These are phyloP conservation scores for Xestia sexstrigata DNA, from an alignment of 2,888 invertebrate species.

Conservation along the genomic window DNA sequence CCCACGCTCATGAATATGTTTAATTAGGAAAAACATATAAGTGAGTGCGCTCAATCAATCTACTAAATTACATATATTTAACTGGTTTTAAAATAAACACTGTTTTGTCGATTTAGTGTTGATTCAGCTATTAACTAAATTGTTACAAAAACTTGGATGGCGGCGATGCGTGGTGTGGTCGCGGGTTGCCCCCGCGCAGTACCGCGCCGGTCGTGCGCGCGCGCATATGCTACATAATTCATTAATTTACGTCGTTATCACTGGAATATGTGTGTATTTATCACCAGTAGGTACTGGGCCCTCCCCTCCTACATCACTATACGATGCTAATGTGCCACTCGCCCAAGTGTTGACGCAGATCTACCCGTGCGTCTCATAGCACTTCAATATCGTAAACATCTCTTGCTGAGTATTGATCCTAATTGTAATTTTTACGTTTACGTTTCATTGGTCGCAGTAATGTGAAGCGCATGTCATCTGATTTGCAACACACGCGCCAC, in stretches of 20 bases:
- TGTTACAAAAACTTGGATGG: conserved; percentile 14
- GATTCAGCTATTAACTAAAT: conserved; percentile 38
- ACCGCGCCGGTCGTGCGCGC: conserved; percentile 59
- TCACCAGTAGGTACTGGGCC: background rate
- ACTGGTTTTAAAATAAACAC: conserved; percentile 7
- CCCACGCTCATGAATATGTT: too few relatives aligned
- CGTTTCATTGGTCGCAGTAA: background rate
- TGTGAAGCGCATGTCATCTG: background rate
- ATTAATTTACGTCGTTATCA: conserved; percentile 76
- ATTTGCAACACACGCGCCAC: background rate
- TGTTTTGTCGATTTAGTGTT: conserved; percentile 4
- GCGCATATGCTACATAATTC: conserved; percentile 78
- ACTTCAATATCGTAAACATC: conserved; percentile 8
- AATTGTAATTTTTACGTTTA: background rate
- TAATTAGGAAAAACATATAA: too few relatives aligned
- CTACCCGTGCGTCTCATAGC: background rate
- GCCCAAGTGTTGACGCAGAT: conserved; percentile 27
- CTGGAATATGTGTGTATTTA: conserved; percentile 59
- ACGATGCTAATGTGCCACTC: conserved; percentile 35
- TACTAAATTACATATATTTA: conserved; percentile 6
- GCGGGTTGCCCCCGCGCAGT: conserved; percentile 49
- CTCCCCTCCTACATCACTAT: conserved; percentile 6
- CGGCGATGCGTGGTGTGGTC: conserved; percentile 40
- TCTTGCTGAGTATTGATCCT: background rate
- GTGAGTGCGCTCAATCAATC: too few relatives aligned